These are phyloP conservation scores for Zaprionus vittiger DNA, from an alignment of 1,140 invertebrate genomes.

Conservation along the genomic window DNA sequence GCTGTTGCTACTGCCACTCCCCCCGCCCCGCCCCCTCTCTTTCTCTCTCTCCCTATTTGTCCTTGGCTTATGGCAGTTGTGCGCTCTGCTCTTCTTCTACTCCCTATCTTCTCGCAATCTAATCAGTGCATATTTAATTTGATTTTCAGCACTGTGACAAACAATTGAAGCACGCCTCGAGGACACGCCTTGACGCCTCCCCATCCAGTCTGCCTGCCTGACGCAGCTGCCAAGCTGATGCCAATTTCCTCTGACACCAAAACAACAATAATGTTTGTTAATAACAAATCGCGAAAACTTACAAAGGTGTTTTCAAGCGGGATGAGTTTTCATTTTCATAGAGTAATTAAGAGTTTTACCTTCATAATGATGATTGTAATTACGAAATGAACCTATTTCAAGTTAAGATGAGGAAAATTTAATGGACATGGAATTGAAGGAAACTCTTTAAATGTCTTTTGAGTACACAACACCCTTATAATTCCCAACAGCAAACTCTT, in stretches of 20 bases:
- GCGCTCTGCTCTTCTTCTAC: constrained; percentile 23
- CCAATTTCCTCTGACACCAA: constrained; percentile 37
- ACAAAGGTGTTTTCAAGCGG: background rate
- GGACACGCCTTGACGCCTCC: constrained; percentile 1
- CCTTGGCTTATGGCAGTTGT: constrained; percentile 35
- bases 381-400: background rate
- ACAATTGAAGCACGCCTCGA: constrained; percentile 39
- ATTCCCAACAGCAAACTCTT: no score
- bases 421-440: background rate
- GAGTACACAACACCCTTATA: background rate
- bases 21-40: background rate
- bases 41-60: constrained; percentile 16
- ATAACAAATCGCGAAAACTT: constrained; percentile 8
- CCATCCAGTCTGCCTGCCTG: background rate
- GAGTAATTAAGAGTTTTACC: constrained; percentile 5
- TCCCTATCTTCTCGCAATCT: constrained; percentile 55
- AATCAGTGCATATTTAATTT: constrained; percentile 82
- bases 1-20: background rate
- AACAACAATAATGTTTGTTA: constrained; percentile 7
- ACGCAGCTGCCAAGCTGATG: constrained; percentile 40
- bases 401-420: background rate
- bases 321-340: constrained; percentile 1
- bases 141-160: constrained; percentile 62
- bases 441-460: background rate
- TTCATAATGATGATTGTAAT: background rate